Base-by-base conservation (phyloP, 2,888 invertebrate species). In the Tuta absoluta region DNA sequence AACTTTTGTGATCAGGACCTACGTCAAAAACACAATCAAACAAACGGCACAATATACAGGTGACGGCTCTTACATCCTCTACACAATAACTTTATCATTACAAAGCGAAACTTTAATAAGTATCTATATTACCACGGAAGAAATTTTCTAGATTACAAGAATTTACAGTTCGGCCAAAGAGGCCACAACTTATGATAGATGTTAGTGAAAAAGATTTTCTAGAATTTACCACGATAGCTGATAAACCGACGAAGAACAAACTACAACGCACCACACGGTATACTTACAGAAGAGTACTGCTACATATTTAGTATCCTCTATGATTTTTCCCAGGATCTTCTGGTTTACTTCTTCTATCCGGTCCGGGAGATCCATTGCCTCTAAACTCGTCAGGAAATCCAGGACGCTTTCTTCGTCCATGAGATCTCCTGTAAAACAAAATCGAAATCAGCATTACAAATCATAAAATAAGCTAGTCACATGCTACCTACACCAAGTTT, bases 281-380 rank as follows among this genome's bases (percentile, higher is more conserved):
- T 92, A 97, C 98, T 97, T 94, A 98, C 98, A 98, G 93, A 98
- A 98, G 78, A 98, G 93, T 74, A 98, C 98, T 65, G 98, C 98
- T 73, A 98, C 97, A 84, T 95, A 98, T 75, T 97, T 96, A 24
- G 97, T 96, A 74, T 98, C 97, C 85, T 97, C 96, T 70, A 98
- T 96, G 79, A 98, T 96, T 91, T 97, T 98, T 67, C 94, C 93
- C 71, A 98, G 93, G 79, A 98, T 97, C 87, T 96, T 96, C 69
- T 97, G 94, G 85, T 98, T 98, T 63, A 98, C 98, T 93, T 98
- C 98, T 93, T 98, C 98, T 87, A 98, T 98, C 86, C 98, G 94
- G 91, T 98, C 98, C 60, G 98, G 98, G 79, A 97, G 92, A 85
- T 98, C 98, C 97, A 98, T 97, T 73, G 98, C 97, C 92, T 98